phyloP scores from a whole-genome alignment of 2,113 vertebrate species.

The Grammatotria lemairii region DNA sequence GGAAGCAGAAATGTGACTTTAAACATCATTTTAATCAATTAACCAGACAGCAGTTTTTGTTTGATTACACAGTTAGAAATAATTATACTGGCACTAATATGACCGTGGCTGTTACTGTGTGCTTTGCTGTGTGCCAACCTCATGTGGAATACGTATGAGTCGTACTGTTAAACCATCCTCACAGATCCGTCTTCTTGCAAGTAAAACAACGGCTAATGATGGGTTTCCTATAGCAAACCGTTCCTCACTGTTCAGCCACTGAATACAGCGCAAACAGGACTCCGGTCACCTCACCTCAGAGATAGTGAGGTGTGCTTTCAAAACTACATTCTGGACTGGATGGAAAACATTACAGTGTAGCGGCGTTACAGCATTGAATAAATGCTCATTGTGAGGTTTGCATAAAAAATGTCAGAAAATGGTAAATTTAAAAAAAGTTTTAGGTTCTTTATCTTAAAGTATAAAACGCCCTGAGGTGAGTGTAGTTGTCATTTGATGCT shows the following conservation, averaged over 20 bases:
- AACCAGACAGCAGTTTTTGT: not conserved
- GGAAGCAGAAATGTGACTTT: not conserved
- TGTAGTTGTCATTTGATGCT: not conserved
- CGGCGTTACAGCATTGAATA: not conserved
- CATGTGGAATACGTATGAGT: not conserved
- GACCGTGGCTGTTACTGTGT: not conserved
- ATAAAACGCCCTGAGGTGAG: fast-evolving
- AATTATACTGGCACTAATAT: not conserved
- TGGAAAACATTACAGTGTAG: not conserved
- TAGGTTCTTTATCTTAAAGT: no score
- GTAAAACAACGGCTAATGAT: conserved; percentile 50
- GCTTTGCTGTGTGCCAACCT: not conserved
- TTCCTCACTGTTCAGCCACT: conserved; percentile 26
- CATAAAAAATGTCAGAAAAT: not conserved
- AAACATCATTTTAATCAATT: not conserved
- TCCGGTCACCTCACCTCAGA: not conserved
- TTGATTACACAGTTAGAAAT: not conserved
- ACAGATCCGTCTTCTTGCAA: not conserved
- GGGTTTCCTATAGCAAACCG: conserved; percentile 39
- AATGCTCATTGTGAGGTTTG: not conserved
- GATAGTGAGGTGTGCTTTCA: not conserved
- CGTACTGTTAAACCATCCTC: not conserved
- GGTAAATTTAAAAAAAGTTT: fast-evolving
- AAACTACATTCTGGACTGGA: not conserved
- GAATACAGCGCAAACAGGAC: not conserved